Evolutionary conservation across 2,113 vertebrate species (phyloP).

Genomic region (Triplophysa siluroides): DNA sequence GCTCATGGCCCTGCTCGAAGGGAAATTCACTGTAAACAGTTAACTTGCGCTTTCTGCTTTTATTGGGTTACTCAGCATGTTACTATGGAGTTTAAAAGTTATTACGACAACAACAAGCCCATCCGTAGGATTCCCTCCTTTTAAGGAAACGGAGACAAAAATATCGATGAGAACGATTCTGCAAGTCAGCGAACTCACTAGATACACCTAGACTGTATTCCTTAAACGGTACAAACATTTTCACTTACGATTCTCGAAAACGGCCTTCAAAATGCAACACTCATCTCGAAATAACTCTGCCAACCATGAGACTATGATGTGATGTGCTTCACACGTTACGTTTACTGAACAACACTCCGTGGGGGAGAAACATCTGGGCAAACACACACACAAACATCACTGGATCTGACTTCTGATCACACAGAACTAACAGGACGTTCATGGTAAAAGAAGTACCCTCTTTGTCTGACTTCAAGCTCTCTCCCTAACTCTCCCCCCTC

Average conservation of each 20-base stretch:
- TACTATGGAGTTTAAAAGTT: slow-evolving; percentile 10
- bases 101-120: neutral
- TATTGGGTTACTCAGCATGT: neutral
- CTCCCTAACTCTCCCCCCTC: slow-evolving; percentile 71
- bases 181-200: neutral
- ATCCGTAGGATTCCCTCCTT: neutral
- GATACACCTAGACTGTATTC: neutral
- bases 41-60: neutral
- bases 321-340: slow-evolving; percentile 20
- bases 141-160: neutral
- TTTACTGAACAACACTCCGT: neutral
- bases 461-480: slow-evolving; percentile 74
- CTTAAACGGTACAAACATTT: neutral
- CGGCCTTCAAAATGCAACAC: neutral
- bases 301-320: slow-evolving; percentile 10
- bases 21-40: slow-evolving; percentile 5
- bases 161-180: neutral
- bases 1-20: neutral
- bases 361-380: slow-evolving; percentile 22
- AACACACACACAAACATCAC: slow-evolving; percentile 63
- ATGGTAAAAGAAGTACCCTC: slow-evolving; percentile 75
- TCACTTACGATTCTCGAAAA: neutral
- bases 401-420: slow-evolving; percentile 71
- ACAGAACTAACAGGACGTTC: slow-evolving; percentile 67
- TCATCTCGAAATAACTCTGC: neutral